phyloP scores from a whole-genome alignment of 2,113 vertebrate genomes.

The Phylloscopus trochilus region DNA sequence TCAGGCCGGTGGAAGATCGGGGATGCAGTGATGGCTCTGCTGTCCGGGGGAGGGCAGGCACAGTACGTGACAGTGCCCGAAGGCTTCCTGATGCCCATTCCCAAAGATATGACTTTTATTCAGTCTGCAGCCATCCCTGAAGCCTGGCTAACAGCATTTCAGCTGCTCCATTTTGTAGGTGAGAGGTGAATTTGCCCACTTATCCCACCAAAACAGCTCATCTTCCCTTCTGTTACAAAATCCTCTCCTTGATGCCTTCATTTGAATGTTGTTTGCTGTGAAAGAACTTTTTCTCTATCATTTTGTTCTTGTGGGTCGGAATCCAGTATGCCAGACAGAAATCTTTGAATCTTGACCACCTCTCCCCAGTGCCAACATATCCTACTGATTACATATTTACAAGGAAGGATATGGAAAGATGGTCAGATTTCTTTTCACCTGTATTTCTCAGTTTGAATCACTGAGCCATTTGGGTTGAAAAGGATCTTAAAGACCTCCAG shows the following conservation, averaged over 20 bases:
- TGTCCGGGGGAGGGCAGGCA: slow-evolving; percentile 83
- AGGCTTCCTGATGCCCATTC: slow-evolving; percentile 77
- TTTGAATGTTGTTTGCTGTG: background rate
- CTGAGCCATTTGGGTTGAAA: background rate
- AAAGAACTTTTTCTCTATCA: background rate
- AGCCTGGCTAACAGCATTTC: slow-evolving; percentile 86
- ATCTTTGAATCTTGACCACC: background rate
- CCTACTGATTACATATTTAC: background rate
- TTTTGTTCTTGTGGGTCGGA: background rate
- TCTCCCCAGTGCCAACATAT: background rate
- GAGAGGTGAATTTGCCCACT: background rate
- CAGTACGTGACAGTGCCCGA: slow-evolving; percentile 80
- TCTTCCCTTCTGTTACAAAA: background rate
- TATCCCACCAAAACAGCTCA: background rate
- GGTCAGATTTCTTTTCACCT: background rate
- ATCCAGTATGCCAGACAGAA: background rate
- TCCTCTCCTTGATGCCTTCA: background rate
- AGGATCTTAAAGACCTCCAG: background rate
- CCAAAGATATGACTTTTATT: slow-evolving; percentile 67
- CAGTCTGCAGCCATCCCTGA: slow-evolving; percentile 86
- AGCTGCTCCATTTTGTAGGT: slow-evolving; percentile 84
- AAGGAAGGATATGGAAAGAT: background rate
- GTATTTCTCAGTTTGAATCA: background rate
- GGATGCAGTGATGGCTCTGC: slow-evolving; percentile 81
- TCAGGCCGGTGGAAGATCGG: slow-evolving; percentile 66